These are phyloP conservation scores for Notamacropus eugenii DNA, from an alignment of 2,797 vertebrate genomes.

Conservation along the genomic window DNA sequence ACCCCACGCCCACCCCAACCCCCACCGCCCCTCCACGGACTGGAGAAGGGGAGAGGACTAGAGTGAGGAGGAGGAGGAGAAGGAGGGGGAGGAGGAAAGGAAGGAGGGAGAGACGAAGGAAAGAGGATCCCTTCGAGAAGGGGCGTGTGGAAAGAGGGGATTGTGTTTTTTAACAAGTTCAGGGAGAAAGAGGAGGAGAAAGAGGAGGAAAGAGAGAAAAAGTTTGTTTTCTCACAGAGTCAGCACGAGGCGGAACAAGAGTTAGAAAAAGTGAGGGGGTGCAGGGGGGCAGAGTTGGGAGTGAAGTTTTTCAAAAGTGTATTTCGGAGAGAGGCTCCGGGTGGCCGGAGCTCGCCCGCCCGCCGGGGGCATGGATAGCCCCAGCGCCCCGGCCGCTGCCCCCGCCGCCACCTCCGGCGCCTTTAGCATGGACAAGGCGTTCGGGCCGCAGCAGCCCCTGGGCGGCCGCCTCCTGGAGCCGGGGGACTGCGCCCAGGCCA, in stretches of 20 bases:
- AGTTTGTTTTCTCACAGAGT: conserved; percentile 79
- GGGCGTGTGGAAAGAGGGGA: conserved; percentile 72
- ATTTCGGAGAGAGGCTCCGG: conserved; percentile 40
- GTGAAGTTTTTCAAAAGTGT: conserved; percentile 10
- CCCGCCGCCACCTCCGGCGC: conserved; percentile 82
- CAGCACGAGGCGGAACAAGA: conserved; percentile 78
- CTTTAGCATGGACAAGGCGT: conserved; percentile 85
- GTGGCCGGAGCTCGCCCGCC: conserved; percentile 51
- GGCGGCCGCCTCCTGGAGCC: conserved; percentile 82
- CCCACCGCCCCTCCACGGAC: conserved; percentile 18
- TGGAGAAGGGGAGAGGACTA: conserved; percentile 43
- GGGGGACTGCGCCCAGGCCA: conserved; percentile 84
- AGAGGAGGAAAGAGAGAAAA: conserved; percentile 54
- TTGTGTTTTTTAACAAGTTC: conserved; percentile 53
- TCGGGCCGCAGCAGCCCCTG: conserved; percentile 78
- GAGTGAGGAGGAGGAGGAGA: background rate
- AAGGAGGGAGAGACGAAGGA: conserved; percentile 41
- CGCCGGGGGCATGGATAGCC: conserved; percentile 83
- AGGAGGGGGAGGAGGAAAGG: conserved; percentile 32
- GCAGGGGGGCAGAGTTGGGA: background rate
- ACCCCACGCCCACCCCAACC: background rate
- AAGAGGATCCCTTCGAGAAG: conserved; percentile 63
- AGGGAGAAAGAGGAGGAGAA: conserved; percentile 59
- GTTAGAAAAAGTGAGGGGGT: background rate
- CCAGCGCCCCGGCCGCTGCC: conserved; percentile 49